A percentile compares a stretch with the other conserved stretches of the same genome.
Conservation (phyloP, 2,113 vertebrate genomes). For the Caranx ignobilis region DNA sequence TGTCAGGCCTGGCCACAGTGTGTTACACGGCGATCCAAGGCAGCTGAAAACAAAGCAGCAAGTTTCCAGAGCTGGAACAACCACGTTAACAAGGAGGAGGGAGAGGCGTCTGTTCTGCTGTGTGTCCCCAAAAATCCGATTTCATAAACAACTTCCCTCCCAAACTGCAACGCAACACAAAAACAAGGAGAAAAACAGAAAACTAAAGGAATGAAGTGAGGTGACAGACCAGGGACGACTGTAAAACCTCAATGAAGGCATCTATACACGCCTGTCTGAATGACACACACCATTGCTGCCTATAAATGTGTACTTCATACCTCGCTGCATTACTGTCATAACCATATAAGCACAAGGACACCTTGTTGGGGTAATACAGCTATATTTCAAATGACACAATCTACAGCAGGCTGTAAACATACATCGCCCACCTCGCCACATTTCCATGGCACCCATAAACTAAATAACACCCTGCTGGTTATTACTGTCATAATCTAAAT, state of each 20-base stretch:
- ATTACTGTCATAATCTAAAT: slow-evolving; percentile 51
- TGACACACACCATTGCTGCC: neutral
- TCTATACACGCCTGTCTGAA: neutral
- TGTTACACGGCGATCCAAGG: slow-evolving; percentile 26
- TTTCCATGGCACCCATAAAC: slow-evolving; percentile 40
- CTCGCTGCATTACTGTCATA: neutral
- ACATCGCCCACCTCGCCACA: slow-evolving; percentile 22
- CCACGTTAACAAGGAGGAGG: slow-evolving; percentile 43
- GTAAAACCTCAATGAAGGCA: neutral
- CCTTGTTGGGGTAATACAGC: slow-evolving; percentile 38
- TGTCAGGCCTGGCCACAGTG: slow-evolving; percentile 9
- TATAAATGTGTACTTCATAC: slow-evolving; percentile 19
- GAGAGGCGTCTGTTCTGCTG: slow-evolving; percentile 9
- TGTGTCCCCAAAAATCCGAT: slow-evolving; percentile 24
- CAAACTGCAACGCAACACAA: slow-evolving; percentile 13
- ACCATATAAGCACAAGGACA: slow-evolving; percentile 40
- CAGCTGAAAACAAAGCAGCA: slow-evolving; percentile 23
- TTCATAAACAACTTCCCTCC: slow-evolving; percentile 11
- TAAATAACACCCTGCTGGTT: slow-evolving; percentile 44
- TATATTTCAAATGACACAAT: slow-evolving; percentile 34
- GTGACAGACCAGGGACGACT: neutral
- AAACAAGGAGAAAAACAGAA: neutral
- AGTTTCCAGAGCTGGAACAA: slow-evolving; percentile 45
- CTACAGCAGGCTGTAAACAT: slow-evolving; percentile 37
- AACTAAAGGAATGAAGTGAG: neutral